Evolutionary conservation across 2,888 invertebrate species (phyloP), one percentile per base, ranked within the genome.

Genomic region (Mythimna pallens): DNA sequence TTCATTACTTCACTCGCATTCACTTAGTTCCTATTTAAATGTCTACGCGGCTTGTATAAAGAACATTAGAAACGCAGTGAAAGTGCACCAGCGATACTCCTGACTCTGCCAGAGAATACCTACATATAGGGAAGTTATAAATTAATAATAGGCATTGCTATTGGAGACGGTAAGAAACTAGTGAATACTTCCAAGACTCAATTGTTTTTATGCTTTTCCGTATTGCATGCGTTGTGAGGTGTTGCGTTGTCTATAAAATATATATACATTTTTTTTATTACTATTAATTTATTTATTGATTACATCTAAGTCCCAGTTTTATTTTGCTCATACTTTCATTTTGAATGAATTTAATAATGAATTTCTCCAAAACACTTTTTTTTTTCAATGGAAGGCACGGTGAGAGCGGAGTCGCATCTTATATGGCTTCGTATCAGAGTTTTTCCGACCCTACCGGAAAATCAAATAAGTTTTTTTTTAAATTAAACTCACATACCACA

Each of bases 11-110:
- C 67, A 84, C 47, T 66, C n/a, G 61, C 68, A 67, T 65, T 85
- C 67, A 62, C 65, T 80, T 63, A 65, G 70, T 76, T 76, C 64
- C 62, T 66, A 82, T 81, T 82, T 77, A 72, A 82, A 86, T 84
- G 58, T 50, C 54, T 77, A 85, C 83, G 85, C 78, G 72, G 76
- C 58, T 72, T 83, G 83, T 83, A 66, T 80, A 78, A 71, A 76
- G 78, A 86, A 70, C 78, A 79, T 74, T 83, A 87, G 86, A 83
- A 82, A 85, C 64, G 69, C 67, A 76, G 86, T 85, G 86, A 86
- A 86, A 86, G 86, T 86, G 62, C 22, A 61, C 50, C 55, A 73
- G 22, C 76, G 65, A 73, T 76, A 76, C 70, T 82, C 72, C 70
- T 62, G 50, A 34, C 76, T 70, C 64, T 69, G 64, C 74, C 75